Evolutionary conservation across 1,140 invertebrate genomes (phyloP).

Genomic region (Monomorium pharaonis): DNA sequence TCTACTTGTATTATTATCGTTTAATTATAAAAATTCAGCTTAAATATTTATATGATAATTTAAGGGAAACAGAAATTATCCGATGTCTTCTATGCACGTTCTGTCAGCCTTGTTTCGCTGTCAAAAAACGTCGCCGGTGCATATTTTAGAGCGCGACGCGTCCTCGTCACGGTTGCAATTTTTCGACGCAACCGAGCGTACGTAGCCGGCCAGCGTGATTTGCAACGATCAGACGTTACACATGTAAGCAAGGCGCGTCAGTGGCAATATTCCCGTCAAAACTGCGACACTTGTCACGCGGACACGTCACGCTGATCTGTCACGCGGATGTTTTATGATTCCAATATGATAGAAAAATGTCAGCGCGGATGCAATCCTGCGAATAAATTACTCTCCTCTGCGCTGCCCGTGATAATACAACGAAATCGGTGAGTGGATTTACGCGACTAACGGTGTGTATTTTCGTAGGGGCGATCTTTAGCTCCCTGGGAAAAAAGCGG

Average conservation of each 20-base stretch:
- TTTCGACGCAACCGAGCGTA: slow-evolving; percentile 25
- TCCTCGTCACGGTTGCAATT: slow-evolving; percentile 29
- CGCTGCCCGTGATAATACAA: background rate
- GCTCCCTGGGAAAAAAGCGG: slow-evolving; percentile 17
- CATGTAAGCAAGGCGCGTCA: slow-evolving; percentile 45
- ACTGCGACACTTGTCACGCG: slow-evolving; percentile 41
- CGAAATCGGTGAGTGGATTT: slow-evolving; percentile 19
- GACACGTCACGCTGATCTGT: slow-evolving; percentile 18
- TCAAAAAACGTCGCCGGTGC: slow-evolving; percentile 8
- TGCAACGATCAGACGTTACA: slow-evolving; percentile 36
- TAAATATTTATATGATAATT: background rate
- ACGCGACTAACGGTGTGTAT: background rate
- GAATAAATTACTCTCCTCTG: slow-evolving; percentile 19
- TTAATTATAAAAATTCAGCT: background rate
- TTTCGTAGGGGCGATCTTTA: slow-evolving; percentile 22
- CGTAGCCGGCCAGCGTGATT: background rate
- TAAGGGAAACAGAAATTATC: slow-evolving; percentile 4
- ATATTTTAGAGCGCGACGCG: slow-evolving; percentile 16
- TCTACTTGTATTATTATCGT: background rate
- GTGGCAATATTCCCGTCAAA: slow-evolving; percentile 47
- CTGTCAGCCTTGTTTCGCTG: background rate
- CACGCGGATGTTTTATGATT: slow-evolving; percentile 43
- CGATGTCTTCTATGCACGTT: background rate
- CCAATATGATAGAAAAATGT: slow-evolving; percentile 18
- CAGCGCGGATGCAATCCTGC: background rate